Evolutionary conservation across 1,140 invertebrate species (phyloP), one percentile per base, ranked within the genome.

Genomic region (Hypsibius dujardini): DNA sequence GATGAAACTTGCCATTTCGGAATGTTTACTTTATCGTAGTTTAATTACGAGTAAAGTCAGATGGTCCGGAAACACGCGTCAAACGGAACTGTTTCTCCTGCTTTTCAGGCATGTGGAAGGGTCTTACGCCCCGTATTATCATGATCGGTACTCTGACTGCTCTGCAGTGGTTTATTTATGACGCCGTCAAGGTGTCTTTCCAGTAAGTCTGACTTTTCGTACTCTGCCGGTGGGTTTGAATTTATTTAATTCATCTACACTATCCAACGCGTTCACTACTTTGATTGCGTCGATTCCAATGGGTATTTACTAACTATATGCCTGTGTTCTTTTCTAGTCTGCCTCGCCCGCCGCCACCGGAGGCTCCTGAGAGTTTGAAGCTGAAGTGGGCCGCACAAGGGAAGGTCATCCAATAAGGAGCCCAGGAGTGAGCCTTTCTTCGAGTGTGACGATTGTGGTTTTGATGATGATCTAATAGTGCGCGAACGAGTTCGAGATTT

Each of bases 91-190:
- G 60, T 14, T 40, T 2, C 56, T 47, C 50, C 74, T 74, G 71
- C 73, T 76, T 79, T 79, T 40, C 77, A 79, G 88, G 87, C 72
- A 84, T 98, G 73, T 99, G 96, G 96, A 95, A 94, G 80, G 95
- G 96, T 76, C 84, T 99, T 42, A 84, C 85, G 73, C 92, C 96
- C 69, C 92, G 96, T 84, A 99, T 99, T 78, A 87, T 98, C 72
- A 99, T 99, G 95, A 98, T 99, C 79, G 95, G 95, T 87, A 99
- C 95, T 12, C 83, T 99, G 67, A 98, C 95, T 60, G 95, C 92
- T 47, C 85, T 93, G 62, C 95, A 99, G 80, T 99, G 95, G 95
- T 98, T 99, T 83, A 98, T 99, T 80, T 99, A 98, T 78, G 95
- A 98, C 79, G 92, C 89, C 47, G 92, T 97, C 47, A 94, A 94